These are phyloP conservation scores for Diabrotica balteata DNA, from an alignment of 2,888 invertebrate genomes.

Conservation along the genomic window DNA sequence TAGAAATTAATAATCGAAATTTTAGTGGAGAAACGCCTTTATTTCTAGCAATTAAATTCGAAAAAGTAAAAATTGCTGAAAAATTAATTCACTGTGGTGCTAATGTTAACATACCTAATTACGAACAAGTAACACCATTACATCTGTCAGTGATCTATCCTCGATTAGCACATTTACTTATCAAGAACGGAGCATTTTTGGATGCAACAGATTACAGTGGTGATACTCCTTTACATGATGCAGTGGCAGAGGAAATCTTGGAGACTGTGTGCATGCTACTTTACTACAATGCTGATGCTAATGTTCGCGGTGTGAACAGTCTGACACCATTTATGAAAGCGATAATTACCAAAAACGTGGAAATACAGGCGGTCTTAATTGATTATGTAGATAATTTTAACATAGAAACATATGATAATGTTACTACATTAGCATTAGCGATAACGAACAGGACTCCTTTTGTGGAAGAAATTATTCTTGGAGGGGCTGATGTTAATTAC, in stretches of 20 bases:
- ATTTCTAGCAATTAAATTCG: conserved; percentile 39
- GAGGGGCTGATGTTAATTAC: conserved; percentile 46
- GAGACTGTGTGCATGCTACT: conserved; percentile 49
- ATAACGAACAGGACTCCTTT: conserved; percentile 41
- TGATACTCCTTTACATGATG: conserved; percentile 48
- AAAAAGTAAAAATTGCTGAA: conserved; percentile 34
- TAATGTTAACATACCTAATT: conserved; percentile 44
- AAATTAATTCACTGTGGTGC: conserved; percentile 43
- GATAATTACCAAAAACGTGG: conserved; percentile 35
- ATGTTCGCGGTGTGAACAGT: conserved; percentile 38
- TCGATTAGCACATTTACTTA: conserved; percentile 40
- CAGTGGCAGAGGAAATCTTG: conserved; percentile 39
- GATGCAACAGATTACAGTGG: conserved; percentile 44
- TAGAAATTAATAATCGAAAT: conserved; percentile 44
- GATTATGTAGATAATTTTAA: conserved; percentile 48
- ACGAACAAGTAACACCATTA: conserved; percentile 44
- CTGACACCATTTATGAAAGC: conserved; percentile 49
- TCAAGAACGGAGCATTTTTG: conserved; percentile 46
- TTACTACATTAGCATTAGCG: conserved; percentile 42
- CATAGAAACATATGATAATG: conserved; percentile 39
- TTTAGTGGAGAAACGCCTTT: conserved; percentile 47
- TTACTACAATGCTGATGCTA: conserved; percentile 48
- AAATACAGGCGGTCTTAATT: conserved; percentile 43
- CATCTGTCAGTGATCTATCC: conserved; percentile 43
- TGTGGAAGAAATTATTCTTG: conserved; percentile 44